Base-by-base conservation (phyloP, 30 jellyfish, hydroid and myxozoan species). In the Aurelia aurita region DNA sequence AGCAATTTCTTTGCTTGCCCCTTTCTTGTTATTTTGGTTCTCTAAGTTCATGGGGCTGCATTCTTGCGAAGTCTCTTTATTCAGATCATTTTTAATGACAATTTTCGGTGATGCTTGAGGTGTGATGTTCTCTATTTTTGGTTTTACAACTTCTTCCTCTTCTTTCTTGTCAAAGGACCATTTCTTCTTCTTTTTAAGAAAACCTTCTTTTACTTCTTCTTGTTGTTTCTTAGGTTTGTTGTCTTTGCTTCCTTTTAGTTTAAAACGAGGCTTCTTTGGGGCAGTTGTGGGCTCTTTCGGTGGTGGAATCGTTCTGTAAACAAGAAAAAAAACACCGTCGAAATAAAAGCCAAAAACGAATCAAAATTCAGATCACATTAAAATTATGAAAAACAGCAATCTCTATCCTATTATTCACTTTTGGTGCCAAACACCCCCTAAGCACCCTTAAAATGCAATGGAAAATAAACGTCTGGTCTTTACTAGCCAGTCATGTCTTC, bases 171-270 rank as follows among this genome's bases (percentile, higher is more conserved):
- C 91, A 23, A 22, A 66, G 1, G 91, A 67, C 15, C 58, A 70
- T 73, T 68, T 81, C 59, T 81, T 81, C 78, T 68, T 81, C 23
- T 49, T 71, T 29, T 47, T 80, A 14, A 58, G 61, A 10, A 66
- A 34, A 39, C 51, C 51, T 9, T 39, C 51, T 39, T 39, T 39
- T 18, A 59, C 21, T 10, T 28, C 69, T 11, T 81, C 91, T 20
- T 66, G 58, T 58, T 62, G 82, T n/a, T 67, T 67, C 27, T 81
- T 81, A 55, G 84, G 20, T 39, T 64, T 80, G 65, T 23, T 51
- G 58, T 80, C 90, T 28, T 80, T 80, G 82, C 27, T 47, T 62
- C 68, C 85, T 69, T 81, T 81, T 44, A 74, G 67, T n/a, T 69
- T 81, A 77, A 83, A 81, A 5, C 91, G 77, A 2, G 62, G 71